Base-by-base conservation (phyloP, 1,140 invertebrate species). In the Danaus melanippus region DNA sequence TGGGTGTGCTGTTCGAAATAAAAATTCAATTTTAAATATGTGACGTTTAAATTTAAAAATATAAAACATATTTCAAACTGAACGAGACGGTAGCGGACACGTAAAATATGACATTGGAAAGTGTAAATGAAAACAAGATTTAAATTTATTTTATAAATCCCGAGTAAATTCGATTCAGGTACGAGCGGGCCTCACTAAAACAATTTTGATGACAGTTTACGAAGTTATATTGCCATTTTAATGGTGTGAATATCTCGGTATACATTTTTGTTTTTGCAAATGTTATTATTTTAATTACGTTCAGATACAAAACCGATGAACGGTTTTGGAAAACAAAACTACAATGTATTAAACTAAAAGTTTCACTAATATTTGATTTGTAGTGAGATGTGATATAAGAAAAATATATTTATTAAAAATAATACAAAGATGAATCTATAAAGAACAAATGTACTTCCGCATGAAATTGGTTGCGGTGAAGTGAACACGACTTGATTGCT, bases 391-490 rank as follows among this genome's bases (percentile, higher is more conserved):
- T 32, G 6, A 32, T 32, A 32, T 32, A 32, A 5, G 21, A 7
- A 32, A 58, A 60, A 60, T 51, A 55, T 45, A 54, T 60, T 55
- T 55, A 50, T 32, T 32, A 55, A 43, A 60, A 17, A 41, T 50
- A 56, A 56, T 49, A 53, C 58, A 57, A 51, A 62, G 51, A 64
- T 57, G 53, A 59, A 65, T 60, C 17, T 58, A 58, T 62, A 60
- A 63, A 62, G 56, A 43, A 65, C 56, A 55, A 62, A 59, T 53
- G 56, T 54, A 58, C 61, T 66, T 68, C 59, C 62, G 63, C 64
- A 72, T 69, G 62, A 79, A 79, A 82, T 76, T 74, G 72, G 69
- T 70, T 72, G 74, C 70, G 69, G 75, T 69, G 67, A 74, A 79
- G 72, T 74, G 67, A 74, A 78, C 72, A 71, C 66, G 71, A 62